Evolutionary conservation across 64 coral and sea anemone genomes (phyloP).

Genomic region (Pocillopora damicornis): DNA sequence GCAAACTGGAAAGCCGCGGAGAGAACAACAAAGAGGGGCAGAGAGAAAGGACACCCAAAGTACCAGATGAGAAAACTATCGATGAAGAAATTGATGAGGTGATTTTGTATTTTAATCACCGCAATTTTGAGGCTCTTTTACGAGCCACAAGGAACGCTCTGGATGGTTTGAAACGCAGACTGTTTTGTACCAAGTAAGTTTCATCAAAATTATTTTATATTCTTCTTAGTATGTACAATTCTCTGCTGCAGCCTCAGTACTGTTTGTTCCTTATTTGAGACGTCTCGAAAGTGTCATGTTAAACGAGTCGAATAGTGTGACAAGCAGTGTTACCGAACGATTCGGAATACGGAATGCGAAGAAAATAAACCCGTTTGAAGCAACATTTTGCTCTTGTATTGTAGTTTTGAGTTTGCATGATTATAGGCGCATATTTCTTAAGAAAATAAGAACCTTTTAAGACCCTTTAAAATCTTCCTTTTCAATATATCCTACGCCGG

Average conservation of each 20-base stretch:
- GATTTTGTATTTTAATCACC: conserved; percentile 86
- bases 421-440: no score
- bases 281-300: no score
- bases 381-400: no score
- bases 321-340: no score
- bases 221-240: background rate
- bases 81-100: conserved; percentile 90
- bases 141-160: conserved; percentile 75
- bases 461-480: no score
- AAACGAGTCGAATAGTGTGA: no score
- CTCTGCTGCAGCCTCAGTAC: background rate
- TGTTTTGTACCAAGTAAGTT: conserved; percentile 71
- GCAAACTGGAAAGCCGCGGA: conserved; percentile 56
- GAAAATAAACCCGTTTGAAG: no score
- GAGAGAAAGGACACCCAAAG: conserved; percentile 73
- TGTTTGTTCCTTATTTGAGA: background rate
- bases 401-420: no score
- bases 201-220: no score
- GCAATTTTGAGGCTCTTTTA: conserved; percentile 79
- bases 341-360: no score
- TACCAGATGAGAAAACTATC: conserved; percentile 77
- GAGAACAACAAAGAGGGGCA: conserved; percentile 63
- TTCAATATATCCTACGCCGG: no score
- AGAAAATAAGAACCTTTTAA: no score
- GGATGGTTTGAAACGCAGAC: conserved; percentile 78